Evolutionary conservation across 1,140 invertebrate species (phyloP).

Genomic region (Habropoda laboriosa): DNA sequence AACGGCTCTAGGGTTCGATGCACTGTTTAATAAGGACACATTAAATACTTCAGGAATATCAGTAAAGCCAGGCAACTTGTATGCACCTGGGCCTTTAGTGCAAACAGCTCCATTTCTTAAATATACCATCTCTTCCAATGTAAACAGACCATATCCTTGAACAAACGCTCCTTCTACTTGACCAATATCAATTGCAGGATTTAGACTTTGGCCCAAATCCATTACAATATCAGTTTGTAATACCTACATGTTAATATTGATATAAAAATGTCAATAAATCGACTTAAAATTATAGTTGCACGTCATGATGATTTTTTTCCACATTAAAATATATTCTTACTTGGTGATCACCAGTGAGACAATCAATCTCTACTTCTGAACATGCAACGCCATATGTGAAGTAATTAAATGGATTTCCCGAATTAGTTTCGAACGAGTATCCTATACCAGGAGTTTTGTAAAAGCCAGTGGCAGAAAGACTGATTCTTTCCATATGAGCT

Average conservation of each 20-base stretch:
- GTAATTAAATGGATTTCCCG: slow-evolving; percentile 89
- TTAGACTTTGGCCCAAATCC: slow-evolving; percentile 96
- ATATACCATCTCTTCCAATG: slow-evolving; percentile 94
- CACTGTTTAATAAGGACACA: slow-evolving; percentile 94
- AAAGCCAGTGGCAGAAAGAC: slow-evolving; percentile 93
- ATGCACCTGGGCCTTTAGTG: slow-evolving; percentile 94
- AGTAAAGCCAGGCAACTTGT: slow-evolving; percentile 95
- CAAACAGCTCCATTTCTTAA: slow-evolving; percentile 91
- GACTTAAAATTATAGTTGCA: too few relatives aligned
- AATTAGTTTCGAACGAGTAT: slow-evolving; percentile 88
- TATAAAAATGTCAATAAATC: slow-evolving; percentile 27
- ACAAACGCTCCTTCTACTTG: slow-evolving; percentile 97
- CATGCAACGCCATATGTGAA: slow-evolving; percentile 91
- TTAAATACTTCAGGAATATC: slow-evolving; percentile 96
- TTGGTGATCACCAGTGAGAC: slow-evolving; percentile 93
- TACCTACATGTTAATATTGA: slow-evolving; percentile 81
- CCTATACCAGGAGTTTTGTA: slow-evolving; percentile 91
- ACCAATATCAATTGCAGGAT: slow-evolving; percentile 97
- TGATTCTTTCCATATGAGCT: slow-evolving; percentile 91
- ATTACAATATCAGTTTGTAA: slow-evolving; percentile 96
- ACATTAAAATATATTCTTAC: slow-evolving; percentile 71
- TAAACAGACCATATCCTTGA: slow-evolving; percentile 96
- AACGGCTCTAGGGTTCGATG: slow-evolving; percentile 93
- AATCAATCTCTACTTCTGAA: slow-evolving; percentile 93
- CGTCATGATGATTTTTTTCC: too few relatives aligned